Base-by-base conservation (phyloP, 2,888 invertebrate species). In the Steinernema carpocapsae region DNA sequence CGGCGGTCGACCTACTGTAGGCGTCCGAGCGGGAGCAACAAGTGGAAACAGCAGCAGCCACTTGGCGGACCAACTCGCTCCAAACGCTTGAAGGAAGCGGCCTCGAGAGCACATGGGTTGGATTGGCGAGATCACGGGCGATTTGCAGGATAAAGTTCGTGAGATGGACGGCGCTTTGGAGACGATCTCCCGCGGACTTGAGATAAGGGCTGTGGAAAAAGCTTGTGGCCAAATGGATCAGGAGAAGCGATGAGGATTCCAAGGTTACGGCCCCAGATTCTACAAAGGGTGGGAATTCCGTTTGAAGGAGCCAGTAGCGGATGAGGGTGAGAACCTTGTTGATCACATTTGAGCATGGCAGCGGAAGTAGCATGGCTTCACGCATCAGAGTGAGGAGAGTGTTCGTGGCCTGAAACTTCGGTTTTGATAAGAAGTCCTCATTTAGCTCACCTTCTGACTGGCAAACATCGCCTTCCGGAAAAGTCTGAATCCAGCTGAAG, bases 151-250 rank as follows among this genome's bases (percentile, higher is more conserved):
- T 84, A 42, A 81, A 77, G 70, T 84, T 84, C 12, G 86, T 82
- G 26, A 86, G 80, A 12, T 82, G 77, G 19, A 86, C 79, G 0
- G 85, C 85, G 0, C 85, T 80, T 7, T 81, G 79, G 3, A 82
- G 76, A 7, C 84, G 77, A 29, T 86, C 86, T 3, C 83, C 82
- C 10, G 81, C 77, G 19, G 83, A 78, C 19, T 77, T 59, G 19
- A 87, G 72, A 73, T 86, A 86, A 7, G 86, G 85, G 45, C 83
- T 84, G 45, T 83, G 81, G 76, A 87, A 87, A 78, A 87, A 87
- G 48, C 80, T 79, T 32, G 83, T 75, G 32, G 83, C 71, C 51
- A 85, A 80, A 73, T 87, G 82, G 52, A 87, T 77, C 12, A 86
- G 74, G 29, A 86, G 76, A 0, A 84, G 78, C 0, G 82, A 81